A percentile compares a stretch with the other conserved stretches of the same genome.
phyloP scores from a whole-genome alignment of 2,888 invertebrate genomes.

The Diogma glabrata region DNA sequence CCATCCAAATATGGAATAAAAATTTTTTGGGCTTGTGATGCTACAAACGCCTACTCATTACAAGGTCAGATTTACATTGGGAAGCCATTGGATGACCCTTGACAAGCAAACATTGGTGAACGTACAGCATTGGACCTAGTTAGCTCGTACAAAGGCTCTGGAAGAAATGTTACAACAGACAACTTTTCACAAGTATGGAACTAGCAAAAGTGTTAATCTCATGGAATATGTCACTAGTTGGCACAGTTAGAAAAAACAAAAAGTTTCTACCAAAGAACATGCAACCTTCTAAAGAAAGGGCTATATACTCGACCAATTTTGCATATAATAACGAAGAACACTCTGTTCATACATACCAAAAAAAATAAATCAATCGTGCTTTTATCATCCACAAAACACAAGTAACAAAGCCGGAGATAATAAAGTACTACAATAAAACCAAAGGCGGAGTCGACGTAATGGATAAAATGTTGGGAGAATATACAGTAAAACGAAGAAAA shows the following conservation, averaged over 20 bases:
- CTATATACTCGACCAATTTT: too few relatives aligned
- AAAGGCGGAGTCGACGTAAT: too few relatives aligned
- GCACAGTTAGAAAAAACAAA: neutral
- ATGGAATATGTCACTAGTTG: neutral
- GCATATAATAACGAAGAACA: too few relatives aligned
- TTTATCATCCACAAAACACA: too few relatives aligned
- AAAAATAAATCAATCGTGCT: too few relatives aligned
- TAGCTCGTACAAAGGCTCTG: neutral
- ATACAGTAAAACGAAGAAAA: too few relatives aligned
- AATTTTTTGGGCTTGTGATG: neutral
- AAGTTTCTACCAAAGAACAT: neutral
- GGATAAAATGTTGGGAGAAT: too few relatives aligned
- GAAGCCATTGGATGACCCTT: neutral
- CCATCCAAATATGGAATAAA: neutral
- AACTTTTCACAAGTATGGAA: neutral
- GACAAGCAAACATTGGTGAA: neutral
- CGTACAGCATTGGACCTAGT: neutral
- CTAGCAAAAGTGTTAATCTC: neutral
- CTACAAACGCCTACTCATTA: neutral
- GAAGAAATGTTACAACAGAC: neutral
- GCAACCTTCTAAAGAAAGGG: neutral
- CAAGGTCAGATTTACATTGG: neutral
- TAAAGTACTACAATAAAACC: too few relatives aligned
- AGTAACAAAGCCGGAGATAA: too few relatives aligned
- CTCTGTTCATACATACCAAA: too few relatives aligned